Evolutionary conservation across 2,888 invertebrate species (phyloP).

Genomic region (Biston stratarius): DNA sequence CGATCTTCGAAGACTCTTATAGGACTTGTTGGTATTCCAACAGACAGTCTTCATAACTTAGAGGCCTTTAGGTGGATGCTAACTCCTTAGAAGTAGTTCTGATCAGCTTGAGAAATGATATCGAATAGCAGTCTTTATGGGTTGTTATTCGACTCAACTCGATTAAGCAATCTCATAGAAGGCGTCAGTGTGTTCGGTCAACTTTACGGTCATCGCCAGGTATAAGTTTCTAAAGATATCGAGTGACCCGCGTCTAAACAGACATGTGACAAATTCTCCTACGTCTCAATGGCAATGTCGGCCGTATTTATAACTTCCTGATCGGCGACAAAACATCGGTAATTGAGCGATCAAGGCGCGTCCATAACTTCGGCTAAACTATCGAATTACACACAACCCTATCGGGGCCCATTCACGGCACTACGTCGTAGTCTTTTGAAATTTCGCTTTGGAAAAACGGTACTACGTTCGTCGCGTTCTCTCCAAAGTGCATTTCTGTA

Average conservation of each 20-base stretch:
- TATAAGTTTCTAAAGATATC: conserved; percentile 31
- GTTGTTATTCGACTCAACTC: conserved; percentile 11
- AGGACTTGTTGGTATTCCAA: no score
- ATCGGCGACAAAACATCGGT: conserved; percentile 70
- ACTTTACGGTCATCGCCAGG: conserved; percentile 31
- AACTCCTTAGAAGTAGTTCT: background rate
- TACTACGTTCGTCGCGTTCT: conserved; percentile 50
- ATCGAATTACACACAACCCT: conserved; percentile 77
- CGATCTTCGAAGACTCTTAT: no score
- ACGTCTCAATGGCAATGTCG: conserved; percentile 45
- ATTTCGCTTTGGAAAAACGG: conserved; percentile 57
- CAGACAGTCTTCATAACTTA: background rate
- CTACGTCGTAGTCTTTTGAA: conserved; percentile 52
- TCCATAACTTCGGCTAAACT: conserved; percentile 73
- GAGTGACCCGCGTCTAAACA: conserved; percentile 30
- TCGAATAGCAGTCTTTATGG: background rate
- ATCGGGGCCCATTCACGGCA: conserved; percentile 60
- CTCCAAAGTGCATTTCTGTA: conserved; percentile 15
- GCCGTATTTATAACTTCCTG: conserved; percentile 80
- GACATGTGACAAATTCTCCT: conserved; percentile 34
- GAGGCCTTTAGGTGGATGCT: background rate
- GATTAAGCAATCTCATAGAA: conserved; percentile 31
- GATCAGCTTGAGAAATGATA: background rate
- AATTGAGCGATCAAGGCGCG: conserved; percentile 80
- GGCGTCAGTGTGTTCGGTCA: conserved; percentile 15